Base-by-base conservation (phyloP, 2,797 vertebrate species). In the Eidolon dupreanum region DNA sequence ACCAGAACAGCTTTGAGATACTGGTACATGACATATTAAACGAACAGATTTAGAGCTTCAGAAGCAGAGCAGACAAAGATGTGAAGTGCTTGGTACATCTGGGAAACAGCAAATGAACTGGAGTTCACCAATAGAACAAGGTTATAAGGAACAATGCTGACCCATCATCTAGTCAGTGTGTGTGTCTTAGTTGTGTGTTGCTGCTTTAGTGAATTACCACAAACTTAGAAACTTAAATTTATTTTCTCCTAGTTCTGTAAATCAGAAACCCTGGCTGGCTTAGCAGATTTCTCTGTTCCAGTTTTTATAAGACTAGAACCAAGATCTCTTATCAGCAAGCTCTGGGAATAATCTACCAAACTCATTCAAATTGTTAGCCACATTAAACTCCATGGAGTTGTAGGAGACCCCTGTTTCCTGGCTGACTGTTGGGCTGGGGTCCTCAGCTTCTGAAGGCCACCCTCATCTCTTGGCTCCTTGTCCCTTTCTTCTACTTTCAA, bases 271-370 rank as follows among this genome's bases (percentile, higher is more conserved):
- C 17, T 46, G 65, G 61, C 68, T 41, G 46, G 26, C 28, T 73
- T 46, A 28, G 9, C 57, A 78, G 4, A 1, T 61, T 85, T 90
- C 43, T 65, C n/a, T 73, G 12, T 20, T 92, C n/a, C 24, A 31
- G 0, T 74, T 87, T 90, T 95, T 61, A 33, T 4, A 43, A 81
- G 59, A 22, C 36, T 19, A 66, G 78, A 94, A 61, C 19, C 31
- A 19, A 49, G 10, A 9, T 15, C 53, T 77, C 43, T 36, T 73
- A 75, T 49, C 78, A 28, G 61, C 55, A 87, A 43, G 53, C 28
- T 90, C 68, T 96, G 66, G 70, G 41, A 16, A 94, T 91, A 95
- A 59, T n/a, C 61, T 79, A 68, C 83, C 53, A 77, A 2, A 33
- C 19, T 49, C 57, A 71, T 38, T 85, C 57, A 79, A 22, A 26